Evolutionary conservation across 2,797 vertebrate genomes (phyloP), one percentile per base, ranked within the genome.

Genomic region (Botia kubotai): DNA sequence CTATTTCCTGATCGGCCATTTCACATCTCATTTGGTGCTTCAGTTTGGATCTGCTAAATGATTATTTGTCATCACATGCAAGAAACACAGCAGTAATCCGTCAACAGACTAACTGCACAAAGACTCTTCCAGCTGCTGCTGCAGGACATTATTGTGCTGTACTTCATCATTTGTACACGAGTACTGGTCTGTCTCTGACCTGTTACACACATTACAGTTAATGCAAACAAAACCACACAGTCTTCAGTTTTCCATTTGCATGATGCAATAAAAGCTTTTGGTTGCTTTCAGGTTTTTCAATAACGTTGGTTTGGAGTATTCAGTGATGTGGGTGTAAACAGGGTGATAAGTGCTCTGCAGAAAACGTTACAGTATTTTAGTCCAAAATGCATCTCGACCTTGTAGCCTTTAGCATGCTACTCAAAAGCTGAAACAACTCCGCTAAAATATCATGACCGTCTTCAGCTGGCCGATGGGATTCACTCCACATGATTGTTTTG

Each of bases 41-140:
- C 63, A 26, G 79, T 80, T 77, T 55, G 26, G 82, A 78, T 91
- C 84, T 82, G 82, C 79, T 82, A 91, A 86, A 87, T 87, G 88
- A 90, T 82, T 86, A 83, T 86, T 82, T 82, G 84, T 86, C 86
- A 86, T 89, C 78, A 91, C 93, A 94, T 94, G 93, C 94, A 93
- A 87, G 23, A 26, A 26, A 87, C 89, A 92, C 2, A 33, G 33
- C 87, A 90, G 87, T 82, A 91, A 92, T 89, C 87, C 89, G 89
- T 90, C 84, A 67, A 88, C 88, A 85, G 91, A 90, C 90, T 92
- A 92, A 89, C 81, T 83, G 87, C 81, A 89, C 88, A 87, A 82
- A 71, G 81, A 88, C 84, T 89, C 78, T 79, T 88, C 87, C 90
- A 90, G 77, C 80, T 88, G 85, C 86, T 85, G 86, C 76, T 79